These are phyloP conservation scores for Australoheros scitulus DNA, from an alignment of 2,113 vertebrate species.

Conservation along the genomic window DNA sequence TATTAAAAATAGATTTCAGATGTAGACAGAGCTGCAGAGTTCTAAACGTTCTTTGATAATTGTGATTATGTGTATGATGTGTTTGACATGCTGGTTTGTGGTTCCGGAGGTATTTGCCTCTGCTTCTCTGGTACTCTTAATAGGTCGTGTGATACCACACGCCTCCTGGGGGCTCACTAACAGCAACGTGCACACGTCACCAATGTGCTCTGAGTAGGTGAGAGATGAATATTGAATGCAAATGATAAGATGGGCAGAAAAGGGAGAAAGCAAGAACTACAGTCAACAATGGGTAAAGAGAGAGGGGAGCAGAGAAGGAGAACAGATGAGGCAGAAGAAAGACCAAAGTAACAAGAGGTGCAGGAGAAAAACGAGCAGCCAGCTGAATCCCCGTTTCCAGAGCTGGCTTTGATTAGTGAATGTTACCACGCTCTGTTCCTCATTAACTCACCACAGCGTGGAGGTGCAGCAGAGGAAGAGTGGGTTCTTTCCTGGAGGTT, in stretches of 20 bases:
- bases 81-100: slow-evolving; percentile 34
- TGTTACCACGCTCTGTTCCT: slow-evolving; percentile 66
- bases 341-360: slow-evolving; percentile 65
- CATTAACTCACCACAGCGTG: slow-evolving; percentile 57
- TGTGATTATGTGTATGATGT: neutral
- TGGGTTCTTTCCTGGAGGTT: slow-evolving; percentile 26
- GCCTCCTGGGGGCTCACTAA: slow-evolving; percentile 16
- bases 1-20: slow-evolving; percentile 8
- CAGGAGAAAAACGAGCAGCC: slow-evolving; percentile 66
- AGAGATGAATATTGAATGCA: slow-evolving; percentile 16
- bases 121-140: slow-evolving; percentile 42
- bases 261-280: slow-evolving; percentile 34
- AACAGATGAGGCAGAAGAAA: slow-evolving; percentile 57
- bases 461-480: slow-evolving; percentile 36
- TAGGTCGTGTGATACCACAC: slow-evolving; percentile 40
- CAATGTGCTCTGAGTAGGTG: slow-evolving; percentile 1
- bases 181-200: slow-evolving; percentile 13
- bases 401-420: slow-evolving; percentile 76
- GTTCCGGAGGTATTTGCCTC: slow-evolving; percentile 39
- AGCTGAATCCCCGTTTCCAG: slow-evolving; percentile 62
- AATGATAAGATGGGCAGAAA: slow-evolving; percentile 17
- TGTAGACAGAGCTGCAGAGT: neutral
- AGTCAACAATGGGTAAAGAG: slow-evolving; percentile 33
- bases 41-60: slow-evolving; percentile 9
- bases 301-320: slow-evolving; percentile 33